These are phyloP conservation scores for Odocoileus virginianus DNA, from an alignment of 2,113 vertebrate species.

Conservation along the genomic window DNA sequence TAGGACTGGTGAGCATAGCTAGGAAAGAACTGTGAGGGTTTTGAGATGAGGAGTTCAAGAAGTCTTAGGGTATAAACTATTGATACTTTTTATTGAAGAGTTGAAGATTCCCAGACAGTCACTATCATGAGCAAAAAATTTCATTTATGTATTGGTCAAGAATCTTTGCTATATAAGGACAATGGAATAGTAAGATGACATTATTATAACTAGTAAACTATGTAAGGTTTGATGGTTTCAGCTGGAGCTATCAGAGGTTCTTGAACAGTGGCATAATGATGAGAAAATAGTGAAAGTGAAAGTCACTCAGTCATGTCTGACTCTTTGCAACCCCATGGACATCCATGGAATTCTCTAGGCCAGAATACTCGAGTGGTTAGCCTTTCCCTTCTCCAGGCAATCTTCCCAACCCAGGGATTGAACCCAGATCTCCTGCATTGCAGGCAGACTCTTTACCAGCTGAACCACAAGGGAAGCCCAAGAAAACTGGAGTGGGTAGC, in stretches of 20 bases:
- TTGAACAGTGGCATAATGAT: background rate
- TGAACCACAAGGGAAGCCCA: background rate
- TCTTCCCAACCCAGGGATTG: background rate
- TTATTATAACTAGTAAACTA: background rate
- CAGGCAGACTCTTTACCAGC: background rate
- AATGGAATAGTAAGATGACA: background rate
- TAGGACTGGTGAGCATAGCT: background rate
- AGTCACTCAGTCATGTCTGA: background rate
- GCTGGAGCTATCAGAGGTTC: background rate
- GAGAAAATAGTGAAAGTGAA: background rate
- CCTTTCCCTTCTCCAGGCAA: background rate
- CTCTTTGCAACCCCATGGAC: background rate
- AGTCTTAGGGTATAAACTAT: background rate
- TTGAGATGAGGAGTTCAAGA: background rate
- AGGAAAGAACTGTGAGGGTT: background rate
- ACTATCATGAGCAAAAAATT: background rate
- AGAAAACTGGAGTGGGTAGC: background rate
- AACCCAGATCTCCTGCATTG: background rate
- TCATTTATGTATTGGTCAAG: background rate
- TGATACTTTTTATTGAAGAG: background rate
- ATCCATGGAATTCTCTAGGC: background rate
- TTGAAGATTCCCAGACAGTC: background rate
- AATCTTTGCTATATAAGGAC: background rate
- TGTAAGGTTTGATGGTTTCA: background rate
- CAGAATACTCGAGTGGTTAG: background rate